phyloP scores from a whole-genome alignment of 92 coral and sea anemone genomes.

The Bergia puertoricense region DNA sequence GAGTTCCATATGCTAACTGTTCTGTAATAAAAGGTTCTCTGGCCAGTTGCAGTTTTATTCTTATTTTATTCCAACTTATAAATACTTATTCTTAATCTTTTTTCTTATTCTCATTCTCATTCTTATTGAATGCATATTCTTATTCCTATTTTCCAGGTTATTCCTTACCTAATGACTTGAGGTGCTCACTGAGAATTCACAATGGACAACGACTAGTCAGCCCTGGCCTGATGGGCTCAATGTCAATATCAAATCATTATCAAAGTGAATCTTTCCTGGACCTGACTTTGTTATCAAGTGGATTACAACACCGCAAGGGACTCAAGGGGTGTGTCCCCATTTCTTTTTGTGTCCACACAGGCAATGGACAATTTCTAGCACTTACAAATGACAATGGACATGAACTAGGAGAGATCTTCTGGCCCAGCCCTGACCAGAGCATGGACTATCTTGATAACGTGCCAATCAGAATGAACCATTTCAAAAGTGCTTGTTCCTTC shows the following conservation, averaged over 20 bases:
- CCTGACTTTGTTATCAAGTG: constrained; percentile 65
- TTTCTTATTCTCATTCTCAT: no score
- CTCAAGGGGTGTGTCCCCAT: constrained; percentile 83
- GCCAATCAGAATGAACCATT: constrained; percentile 77
- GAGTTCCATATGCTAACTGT: no score
- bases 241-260: constrained; percentile 86
- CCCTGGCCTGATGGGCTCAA: constrained; percentile 92
- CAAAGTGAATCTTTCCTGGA: constrained; percentile 95
- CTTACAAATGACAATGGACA: constrained; percentile 87
- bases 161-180: constrained; percentile 78
- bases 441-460: constrained; percentile 52
- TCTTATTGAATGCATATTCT: not conserved
- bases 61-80: no score
- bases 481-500: constrained; percentile 74
- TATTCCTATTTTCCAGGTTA: constrained; percentile 55
- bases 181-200: constrained; percentile 90
- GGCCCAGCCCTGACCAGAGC: constrained; percentile 89
- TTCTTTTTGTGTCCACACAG: constrained; percentile 86
- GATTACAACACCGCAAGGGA: constrained; percentile 76
- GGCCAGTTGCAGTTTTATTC: no score
- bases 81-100: no score
- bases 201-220: constrained; percentile 92
- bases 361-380: constrained; percentile 96
- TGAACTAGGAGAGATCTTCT: constrained; percentile 82
- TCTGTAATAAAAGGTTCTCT: no score